Evolutionary conservation across 30 jellyfish, hydroid and myxozoan species (phyloP).

Genomic region (Hydractinia echinata): DNA sequence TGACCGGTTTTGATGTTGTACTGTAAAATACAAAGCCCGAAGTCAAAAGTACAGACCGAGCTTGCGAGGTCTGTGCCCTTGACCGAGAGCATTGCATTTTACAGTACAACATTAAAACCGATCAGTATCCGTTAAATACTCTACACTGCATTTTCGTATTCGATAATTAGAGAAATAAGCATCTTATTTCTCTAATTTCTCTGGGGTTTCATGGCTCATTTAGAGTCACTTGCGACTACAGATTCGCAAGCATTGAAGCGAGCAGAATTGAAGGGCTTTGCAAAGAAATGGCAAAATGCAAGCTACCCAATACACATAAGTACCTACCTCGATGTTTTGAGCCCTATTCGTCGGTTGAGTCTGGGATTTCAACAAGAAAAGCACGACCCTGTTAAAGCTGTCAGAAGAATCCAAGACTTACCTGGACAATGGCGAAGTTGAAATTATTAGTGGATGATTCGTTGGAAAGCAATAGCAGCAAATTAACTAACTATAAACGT

Average conservation of each 20-base stretch:
- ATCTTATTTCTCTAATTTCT: no score
- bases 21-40: no score
- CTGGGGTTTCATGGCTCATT: neutral
- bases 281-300: conserved; percentile 37
- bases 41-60: no score
- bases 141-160: no score
- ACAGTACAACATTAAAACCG: no score
- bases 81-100: no score
- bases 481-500: no score
- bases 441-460: conserved; percentile 16
- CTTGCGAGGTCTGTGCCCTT: no score
- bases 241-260: conserved; percentile 35
- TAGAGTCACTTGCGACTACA: conserved; percentile 23
- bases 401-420: conserved; percentile 26
- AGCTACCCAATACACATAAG: conserved; percentile 2
- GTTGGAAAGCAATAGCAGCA: neutral
- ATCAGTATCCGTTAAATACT: no score
- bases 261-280: conserved; percentile 20
- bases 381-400: conserved; percentile 40
- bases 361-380: conserved; percentile 27
- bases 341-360: conserved; percentile 26
- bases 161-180: no score
- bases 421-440: conserved; percentile 25
- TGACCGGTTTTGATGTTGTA: no score
- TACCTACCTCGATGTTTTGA: conserved; percentile 23